phyloP scores from a whole-genome alignment of 2,888 invertebrate species.

The Drosophila anomalata region DNA sequence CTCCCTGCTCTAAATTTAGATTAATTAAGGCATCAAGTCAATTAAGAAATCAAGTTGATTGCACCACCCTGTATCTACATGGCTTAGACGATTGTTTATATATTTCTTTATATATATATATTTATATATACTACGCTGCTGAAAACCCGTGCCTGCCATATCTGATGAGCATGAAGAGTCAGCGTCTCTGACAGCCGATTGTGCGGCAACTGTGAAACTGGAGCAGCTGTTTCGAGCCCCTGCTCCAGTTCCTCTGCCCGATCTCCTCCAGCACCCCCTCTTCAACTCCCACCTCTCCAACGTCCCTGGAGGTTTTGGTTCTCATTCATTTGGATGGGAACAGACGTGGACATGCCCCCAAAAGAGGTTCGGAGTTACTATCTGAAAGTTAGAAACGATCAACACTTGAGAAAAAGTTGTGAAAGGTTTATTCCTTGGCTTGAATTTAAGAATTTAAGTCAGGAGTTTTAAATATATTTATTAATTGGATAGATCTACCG shows the following conservation, averaged over 20 bases:
- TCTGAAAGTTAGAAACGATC: slow-evolving; percentile 50
- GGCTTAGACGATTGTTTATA: slow-evolving; percentile 14
- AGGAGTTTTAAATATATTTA: too few species aligned
- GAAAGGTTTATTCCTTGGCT: not conserved
- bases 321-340: slow-evolving; percentile 69
- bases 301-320: slow-evolving; percentile 25
- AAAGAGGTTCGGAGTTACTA: slow-evolving; percentile 59
- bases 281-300: slow-evolving; percentile 19
- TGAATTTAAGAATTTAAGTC: too few species aligned
- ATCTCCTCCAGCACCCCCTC: slow-evolving; percentile 16
- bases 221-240: slow-evolving; percentile 58
- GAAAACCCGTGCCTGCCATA: slow-evolving; percentile 62
- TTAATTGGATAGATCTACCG: too few species aligned
- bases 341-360: slow-evolving; percentile 62
- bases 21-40: slow-evolving; percentile 38
- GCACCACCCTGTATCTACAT: slow-evolving; percentile 58
- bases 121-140: slow-evolving; percentile 18
- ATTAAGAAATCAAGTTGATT: slow-evolving; percentile 38
- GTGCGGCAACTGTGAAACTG: slow-evolving; percentile 69
- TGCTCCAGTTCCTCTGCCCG: slow-evolving; percentile 19
- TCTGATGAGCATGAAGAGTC: slow-evolving; percentile 74
- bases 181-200: slow-evolving; percentile 55
- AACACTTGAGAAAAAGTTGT: slow-evolving; percentile 32
- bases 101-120: slow-evolving; percentile 4
- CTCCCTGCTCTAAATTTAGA: slow-evolving; percentile 14